A percentile compares a stretch with the other conserved stretches of the same genome.
Evolutionary conservation across 2,888 invertebrate genomes (phyloP).

Genomic region (Rhorus exstirpatorius): DNA sequence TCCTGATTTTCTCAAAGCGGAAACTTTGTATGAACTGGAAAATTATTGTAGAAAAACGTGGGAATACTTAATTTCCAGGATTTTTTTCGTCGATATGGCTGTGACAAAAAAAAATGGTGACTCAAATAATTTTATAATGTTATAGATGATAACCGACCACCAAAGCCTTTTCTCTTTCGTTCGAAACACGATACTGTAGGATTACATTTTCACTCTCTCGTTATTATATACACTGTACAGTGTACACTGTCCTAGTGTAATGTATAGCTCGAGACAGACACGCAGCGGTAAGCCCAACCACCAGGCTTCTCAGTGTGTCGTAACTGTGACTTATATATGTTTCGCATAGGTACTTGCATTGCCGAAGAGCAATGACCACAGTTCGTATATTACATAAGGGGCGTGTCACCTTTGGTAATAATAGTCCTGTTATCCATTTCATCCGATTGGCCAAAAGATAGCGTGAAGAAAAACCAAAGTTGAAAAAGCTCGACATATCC

Average conservation of each 20-base stretch:
- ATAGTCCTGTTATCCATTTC: constrained; percentile 36
- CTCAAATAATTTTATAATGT: constrained; percentile 4
- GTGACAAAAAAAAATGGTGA: constrained; percentile 42
- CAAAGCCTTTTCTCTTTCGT: constrained; percentile 53
- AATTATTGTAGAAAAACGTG: background rate
- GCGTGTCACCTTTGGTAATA: constrained; percentile 35
- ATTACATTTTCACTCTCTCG: constrained; percentile 66
- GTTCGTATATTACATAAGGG: constrained; percentile 61
- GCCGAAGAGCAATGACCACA: constrained; percentile 62
- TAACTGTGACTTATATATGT: constrained; percentile 55
- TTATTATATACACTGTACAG: constrained; percentile 37
- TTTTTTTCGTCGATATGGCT: background rate
- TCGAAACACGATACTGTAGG: constrained; percentile 60
- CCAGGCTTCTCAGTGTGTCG: constrained; percentile 67
- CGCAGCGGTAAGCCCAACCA: constrained; percentile 50
- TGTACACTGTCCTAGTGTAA: constrained; percentile 45
- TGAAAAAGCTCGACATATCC: background rate
- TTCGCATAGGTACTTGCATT: constrained; percentile 36
- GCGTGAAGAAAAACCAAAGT: background rate
- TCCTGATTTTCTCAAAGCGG: background rate
- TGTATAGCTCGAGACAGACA: constrained; percentile 55
- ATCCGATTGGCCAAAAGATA: constrained; percentile 15
- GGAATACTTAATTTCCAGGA: background rate
- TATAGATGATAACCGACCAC: constrained; percentile 47
- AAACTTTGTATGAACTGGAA: background rate